phyloP scores from a whole-genome alignment of 2,888 invertebrate species.

The Neuroscelio doddi region DNA sequence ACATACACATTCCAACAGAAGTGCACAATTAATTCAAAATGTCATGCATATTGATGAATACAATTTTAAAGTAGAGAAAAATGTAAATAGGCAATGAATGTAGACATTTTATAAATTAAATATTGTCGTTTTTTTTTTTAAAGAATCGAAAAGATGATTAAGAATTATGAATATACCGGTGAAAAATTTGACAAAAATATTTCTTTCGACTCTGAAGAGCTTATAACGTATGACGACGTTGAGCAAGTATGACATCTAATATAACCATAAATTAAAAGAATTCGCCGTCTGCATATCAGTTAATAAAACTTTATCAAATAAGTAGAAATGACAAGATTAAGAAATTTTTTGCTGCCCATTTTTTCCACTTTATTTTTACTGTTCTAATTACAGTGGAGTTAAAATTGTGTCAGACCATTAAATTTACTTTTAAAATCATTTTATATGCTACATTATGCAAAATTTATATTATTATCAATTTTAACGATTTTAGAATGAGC shows the following conservation, averaged over 20 bases:
- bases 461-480: constrained; percentile 11
- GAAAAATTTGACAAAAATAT: not conserved
- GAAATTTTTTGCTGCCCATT: too few relatives aligned
- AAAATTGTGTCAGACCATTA: too few relatives aligned
- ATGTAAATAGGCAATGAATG: too few relatives aligned
- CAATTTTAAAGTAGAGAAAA: too few relatives aligned
- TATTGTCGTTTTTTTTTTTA: not conserved
- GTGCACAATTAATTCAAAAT: too few relatives aligned
- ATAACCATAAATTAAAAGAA: not conserved
- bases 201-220: constrained; percentile 37
- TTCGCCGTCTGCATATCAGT: not conserved
- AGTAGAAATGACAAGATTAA: not conserved
- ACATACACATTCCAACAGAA: too few relatives aligned
- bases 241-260: constrained; percentile 20
- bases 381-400: too few relatives aligned
- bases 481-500: constrained; percentile 72
- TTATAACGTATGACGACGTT: constrained; percentile 35
- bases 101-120: too few relatives aligned
- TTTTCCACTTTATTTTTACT: too few relatives aligned
- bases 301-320: not conserved
- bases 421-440: not conserved
- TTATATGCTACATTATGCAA: not conserved
- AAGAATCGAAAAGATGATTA: not conserved
- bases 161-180: constrained; percentile 5
- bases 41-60: too few relatives aligned